Evolutionary conservation across 2,888 invertebrate species (phyloP).

Genomic region (Cancer borealis): DNA sequence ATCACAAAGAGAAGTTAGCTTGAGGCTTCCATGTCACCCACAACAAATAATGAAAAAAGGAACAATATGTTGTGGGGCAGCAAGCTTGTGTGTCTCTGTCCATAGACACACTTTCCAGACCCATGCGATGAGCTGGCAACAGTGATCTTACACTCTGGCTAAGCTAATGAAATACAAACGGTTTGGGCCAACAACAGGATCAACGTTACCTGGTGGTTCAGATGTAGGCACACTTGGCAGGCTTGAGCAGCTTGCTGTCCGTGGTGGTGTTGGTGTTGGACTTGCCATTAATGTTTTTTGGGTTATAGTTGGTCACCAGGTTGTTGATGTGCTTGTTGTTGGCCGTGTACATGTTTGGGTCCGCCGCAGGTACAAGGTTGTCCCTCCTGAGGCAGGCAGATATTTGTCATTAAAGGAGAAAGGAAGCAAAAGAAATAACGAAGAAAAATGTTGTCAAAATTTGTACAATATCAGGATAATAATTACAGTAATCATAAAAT

Average conservation of each 20-base stretch:
- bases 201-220: conserved; percentile 59
- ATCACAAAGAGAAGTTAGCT: conserved; percentile 22
- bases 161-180: conserved; percentile 49
- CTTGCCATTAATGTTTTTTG: conserved; percentile 77
- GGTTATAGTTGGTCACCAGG: conserved; percentile 77
- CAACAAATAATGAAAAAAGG: conserved; percentile 45
- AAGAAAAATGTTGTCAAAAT: not conserved
- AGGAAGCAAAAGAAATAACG: not conserved
- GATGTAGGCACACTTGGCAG: conserved; percentile 77
- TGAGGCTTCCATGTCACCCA: conserved; percentile 44
- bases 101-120: conserved; percentile 44
- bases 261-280: conserved; percentile 75
- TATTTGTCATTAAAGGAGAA: not conserved
- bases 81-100: conserved; percentile 36
- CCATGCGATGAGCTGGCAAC: conserved; percentile 47
- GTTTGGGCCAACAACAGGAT: conserved; percentile 65
- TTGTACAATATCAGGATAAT: not conserved
- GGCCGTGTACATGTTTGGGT: conserved; percentile 77
- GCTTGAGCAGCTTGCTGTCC: conserved; percentile 76
- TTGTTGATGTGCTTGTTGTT: conserved; percentile 77
- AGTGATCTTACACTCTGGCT: conserved; percentile 32
- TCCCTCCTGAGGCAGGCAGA: conserved; percentile 72
- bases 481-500: not conserved
- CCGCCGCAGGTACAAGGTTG: conserved; percentile 75
- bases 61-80: conserved; percentile 39